Conservation (phyloP, 2,113 vertebrate genomes). For the Chrysochloris asiatica region DNA sequence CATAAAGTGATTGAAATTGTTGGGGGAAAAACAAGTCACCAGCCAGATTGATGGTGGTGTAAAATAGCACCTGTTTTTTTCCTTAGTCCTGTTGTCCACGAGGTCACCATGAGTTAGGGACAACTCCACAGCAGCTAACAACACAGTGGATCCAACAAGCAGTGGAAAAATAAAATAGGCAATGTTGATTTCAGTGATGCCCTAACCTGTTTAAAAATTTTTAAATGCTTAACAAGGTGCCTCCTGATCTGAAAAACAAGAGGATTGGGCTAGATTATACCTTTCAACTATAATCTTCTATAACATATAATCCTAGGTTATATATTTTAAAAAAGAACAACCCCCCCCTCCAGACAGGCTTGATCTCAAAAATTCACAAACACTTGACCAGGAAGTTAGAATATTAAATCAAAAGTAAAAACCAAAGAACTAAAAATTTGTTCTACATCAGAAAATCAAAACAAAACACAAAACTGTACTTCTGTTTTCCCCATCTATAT, state of each 20-base stretch:
- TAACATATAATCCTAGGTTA: background rate
- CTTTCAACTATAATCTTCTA: background rate
- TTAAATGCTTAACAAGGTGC: background rate
- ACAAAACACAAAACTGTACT: background rate
- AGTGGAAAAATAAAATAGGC: background rate
- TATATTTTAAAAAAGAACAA: background rate
- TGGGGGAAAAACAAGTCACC: conserved; percentile 1
- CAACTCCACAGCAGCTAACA: background rate
- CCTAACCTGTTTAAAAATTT: background rate
- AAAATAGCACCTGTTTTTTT: background rate
- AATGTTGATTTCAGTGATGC: background rate
- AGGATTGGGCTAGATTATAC: background rate
- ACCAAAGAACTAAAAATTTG: background rate
- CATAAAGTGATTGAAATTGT: background rate
- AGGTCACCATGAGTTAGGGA: background rate
- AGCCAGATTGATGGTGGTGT: background rate
- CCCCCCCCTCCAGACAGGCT: no score
- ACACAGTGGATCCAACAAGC: background rate
- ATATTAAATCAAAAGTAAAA: conserved; percentile 11
- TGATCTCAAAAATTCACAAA: background rate
- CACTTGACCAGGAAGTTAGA: background rate
- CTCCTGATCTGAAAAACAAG: background rate
- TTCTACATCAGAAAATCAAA: background rate
- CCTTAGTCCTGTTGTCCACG: background rate
- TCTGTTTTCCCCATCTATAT: background rate